phyloP scores from a whole-genome alignment of 2,888 invertebrate genomes.

The Macrophya annulata region DNA sequence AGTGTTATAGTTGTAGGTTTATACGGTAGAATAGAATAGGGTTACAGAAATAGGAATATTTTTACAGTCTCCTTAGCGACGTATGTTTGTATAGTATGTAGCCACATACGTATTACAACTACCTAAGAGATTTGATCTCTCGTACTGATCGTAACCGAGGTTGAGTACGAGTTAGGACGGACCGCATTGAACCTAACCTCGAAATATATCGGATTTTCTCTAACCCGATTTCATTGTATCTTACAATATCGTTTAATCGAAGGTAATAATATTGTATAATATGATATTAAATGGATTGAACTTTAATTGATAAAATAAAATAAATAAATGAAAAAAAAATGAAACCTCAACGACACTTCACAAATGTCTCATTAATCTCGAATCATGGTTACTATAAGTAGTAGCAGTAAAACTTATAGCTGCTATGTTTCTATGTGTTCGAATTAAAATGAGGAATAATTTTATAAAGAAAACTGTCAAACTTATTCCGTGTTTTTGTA shows the following conservation, averaged over 20 bases:
- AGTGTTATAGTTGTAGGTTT: neutral
- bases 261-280: neutral
- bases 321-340: neutral
- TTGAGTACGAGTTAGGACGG: conserved; percentile 15
- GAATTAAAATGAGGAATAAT: neutral
- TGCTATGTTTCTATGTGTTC: conserved; percentile 1
- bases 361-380: neutral
- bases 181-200: conserved; percentile 69
- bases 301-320: neutral
- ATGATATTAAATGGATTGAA: too few species aligned
- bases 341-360: neutral
- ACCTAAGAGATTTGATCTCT: neutral
- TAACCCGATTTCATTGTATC: neutral
- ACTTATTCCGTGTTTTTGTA: neutral
- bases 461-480: conserved; percentile 10
- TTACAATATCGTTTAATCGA: neutral
- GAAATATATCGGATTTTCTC: conserved; percentile 51
- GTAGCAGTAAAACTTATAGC: neutral
- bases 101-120: neutral
- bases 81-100: conserved; percentile 27
- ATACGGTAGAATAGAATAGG: neutral
- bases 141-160: neutral
- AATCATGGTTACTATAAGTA: neutral
- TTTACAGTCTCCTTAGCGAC: conserved; percentile 54
- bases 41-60: conserved; percentile 44